Evolutionary conservation across 2,113 vertebrate species (phyloP), one percentile per base, ranked within the genome.

Genomic region (Aleadryas rufinucha): DNA sequence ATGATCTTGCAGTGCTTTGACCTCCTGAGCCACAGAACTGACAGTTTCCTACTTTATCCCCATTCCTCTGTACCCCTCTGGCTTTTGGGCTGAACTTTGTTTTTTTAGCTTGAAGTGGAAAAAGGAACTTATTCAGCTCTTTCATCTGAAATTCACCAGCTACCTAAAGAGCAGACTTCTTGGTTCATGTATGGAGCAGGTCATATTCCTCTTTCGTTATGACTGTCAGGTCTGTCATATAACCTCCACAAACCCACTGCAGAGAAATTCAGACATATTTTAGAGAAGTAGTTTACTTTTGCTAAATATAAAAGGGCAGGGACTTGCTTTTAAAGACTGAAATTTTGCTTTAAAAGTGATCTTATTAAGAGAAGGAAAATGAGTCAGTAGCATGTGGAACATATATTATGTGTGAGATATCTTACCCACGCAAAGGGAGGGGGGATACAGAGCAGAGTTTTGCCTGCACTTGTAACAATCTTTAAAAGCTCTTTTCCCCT

Each of bases 171-270:
- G 69, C 56, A 89, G 64, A 93, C 93, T 97, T 97, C 88, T 88
- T 92, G 72, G 86, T 94, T 95, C 72, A 82, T 89, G 37, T 69
- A 60, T 82, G 83, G 90, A 94, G 76, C 80, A 87, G 90, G 80
- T 95, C 91, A 93, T 94, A 97, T 96, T 97, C 96, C 96, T 96
- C 96, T 97, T 96, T 96, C 92, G 0, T 80, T 95, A 78, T 96
- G 93, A 97, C 85, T 95, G 44, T 90, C 57, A 76, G 59, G 75
- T 81, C 79, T 90, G 72, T 84, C 94, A 84, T 78, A 71, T 8
- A 92, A 64, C 69, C 76, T 89, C 79, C 61, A 75, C 20, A 95
- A 94, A 94, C 90, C 92, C 65, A 84, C 56, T 92, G 83, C 72
- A 96, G 88, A 96, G 96, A 95, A 97, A 92, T 89, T 74, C 83